Evolutionary conservation across 1,140 invertebrate genomes (phyloP).

Genomic region (Polypedilum vanderplanki): DNA sequence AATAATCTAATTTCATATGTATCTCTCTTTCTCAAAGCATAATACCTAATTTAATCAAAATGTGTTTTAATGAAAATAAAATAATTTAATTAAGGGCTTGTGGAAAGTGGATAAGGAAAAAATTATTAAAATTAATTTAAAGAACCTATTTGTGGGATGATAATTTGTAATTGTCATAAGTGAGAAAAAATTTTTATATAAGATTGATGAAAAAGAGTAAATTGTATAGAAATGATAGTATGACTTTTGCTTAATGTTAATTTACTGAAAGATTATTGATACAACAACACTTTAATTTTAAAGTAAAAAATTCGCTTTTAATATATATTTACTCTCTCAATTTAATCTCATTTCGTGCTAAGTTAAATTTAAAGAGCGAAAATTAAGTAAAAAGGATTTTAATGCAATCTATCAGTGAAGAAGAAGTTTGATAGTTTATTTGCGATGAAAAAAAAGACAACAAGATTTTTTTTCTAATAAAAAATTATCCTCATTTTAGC

Average conservation of each 20-base stretch:
- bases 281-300: background rate
- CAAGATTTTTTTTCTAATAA: background rate
- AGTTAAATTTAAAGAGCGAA: slow-evolving; percentile 11
- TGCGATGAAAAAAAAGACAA: background rate
- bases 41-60: slow-evolving; percentile 9
- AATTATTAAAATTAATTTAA: background rate
- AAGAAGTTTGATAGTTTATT: background rate
- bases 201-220: background rate
- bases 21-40: background rate
- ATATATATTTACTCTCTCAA: slow-evolving; percentile 12
- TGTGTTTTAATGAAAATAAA: background rate
- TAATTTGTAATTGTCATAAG: background rate
- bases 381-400: background rate
- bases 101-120: background rate
- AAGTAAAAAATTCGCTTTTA: background rate
- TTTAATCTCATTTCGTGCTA: slow-evolving; percentile 17
- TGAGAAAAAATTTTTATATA: background rate
- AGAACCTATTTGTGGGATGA: background rate
- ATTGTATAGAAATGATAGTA: background rate
- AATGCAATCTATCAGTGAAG: background rate
- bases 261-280: background rate
- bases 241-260: background rate
- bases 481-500: background rate
- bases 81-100: background rate
- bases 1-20: background rate